Conservation (phyloP, 2,113 vertebrate genomes). For the Salvelinus alpinus region DNA sequence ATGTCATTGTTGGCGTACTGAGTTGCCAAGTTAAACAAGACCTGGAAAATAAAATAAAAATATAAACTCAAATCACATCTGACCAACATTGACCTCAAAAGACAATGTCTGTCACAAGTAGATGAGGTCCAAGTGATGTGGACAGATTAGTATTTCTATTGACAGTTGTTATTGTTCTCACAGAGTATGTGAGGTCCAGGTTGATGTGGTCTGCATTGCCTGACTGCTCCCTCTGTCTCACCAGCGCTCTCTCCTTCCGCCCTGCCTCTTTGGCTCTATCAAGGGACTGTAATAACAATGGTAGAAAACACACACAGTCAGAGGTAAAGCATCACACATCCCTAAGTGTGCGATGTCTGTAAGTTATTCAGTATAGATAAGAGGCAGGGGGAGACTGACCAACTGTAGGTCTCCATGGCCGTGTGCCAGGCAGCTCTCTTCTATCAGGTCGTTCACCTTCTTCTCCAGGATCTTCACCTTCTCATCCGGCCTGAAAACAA, state of each 20-base stretch:
- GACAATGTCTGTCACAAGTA: no score
- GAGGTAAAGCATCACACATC: slow-evolving; percentile 44
- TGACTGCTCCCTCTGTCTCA: slow-evolving; percentile 88
- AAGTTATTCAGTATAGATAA: background rate
- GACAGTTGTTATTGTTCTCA: slow-evolving; percentile 69
- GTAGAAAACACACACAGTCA: background rate
- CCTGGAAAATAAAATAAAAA: slow-evolving; percentile 71
- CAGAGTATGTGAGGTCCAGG: slow-evolving; percentile 92
- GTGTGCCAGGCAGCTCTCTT: slow-evolving; percentile 94
- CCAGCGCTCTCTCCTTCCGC: slow-evolving; percentile 86
- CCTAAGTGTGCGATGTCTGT: slow-evolving; percentile 77
- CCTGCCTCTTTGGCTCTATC: slow-evolving; percentile 91
- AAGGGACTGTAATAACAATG: background rate
- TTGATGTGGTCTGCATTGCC: slow-evolving; percentile 83
- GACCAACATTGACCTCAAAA: background rate
- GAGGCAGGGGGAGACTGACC: slow-evolving; percentile 70
- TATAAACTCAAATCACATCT: background rate
- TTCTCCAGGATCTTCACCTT: slow-evolving; percentile 94
- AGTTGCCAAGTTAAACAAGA: slow-evolving; percentile 93
- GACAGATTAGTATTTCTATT: no score
- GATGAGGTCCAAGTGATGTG: no score
- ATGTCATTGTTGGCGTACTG: slow-evolving; percentile 95
- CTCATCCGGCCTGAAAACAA: slow-evolving; percentile 84
- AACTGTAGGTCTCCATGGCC: slow-evolving; percentile 84
- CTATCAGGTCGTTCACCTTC: slow-evolving; percentile 92